Base-by-base conservation (phyloP, 2,888 invertebrate species). In the Heliconius ismenius region DNA sequence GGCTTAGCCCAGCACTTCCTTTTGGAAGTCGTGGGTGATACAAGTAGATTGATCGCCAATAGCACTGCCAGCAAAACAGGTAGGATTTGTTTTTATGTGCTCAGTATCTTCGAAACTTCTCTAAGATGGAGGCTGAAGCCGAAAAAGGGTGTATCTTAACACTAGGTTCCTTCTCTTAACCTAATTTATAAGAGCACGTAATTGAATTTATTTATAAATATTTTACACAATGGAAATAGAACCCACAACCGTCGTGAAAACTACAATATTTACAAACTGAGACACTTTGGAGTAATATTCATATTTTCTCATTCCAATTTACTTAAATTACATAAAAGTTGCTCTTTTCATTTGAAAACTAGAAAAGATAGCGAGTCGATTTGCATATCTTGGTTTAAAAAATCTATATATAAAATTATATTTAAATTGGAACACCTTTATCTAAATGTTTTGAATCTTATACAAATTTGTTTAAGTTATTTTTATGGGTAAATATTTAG, bases 1-100 rank as follows among this genome's bases (percentile, higher is more conserved):
- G 93, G 92, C 0, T 85, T 93, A 3, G 84, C 78, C 24, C 93
- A 93, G 82, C 89, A 93, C 81, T 94, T 92, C 81, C 90, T 91
- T 0, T 81, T 94, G 49, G 92, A 92, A 36, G 88, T 89, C 0
- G 67, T 92, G 0, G 92, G 91, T 0, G 91, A 91, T 2, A 86
- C 85, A 1, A 81, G 81, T 4, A 85, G 88, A 39, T 81, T 89
- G 0, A 83, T 93, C 49, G 88, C 85, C 1, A 93, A 93, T 73
- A 87, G 83, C 4, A 86, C 89, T 1, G 87, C 91, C 63, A 86
- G 84, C 63, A 83, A 83, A 76, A 76, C 81, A 70, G 91, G 91
- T 91, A 78, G 83, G 83, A 63, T 67, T 36, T 4, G 6, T 49
- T 49, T 49, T 49, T 49, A 21, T 54, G 9, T n/a, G 32, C 32